Evolutionary conservation across 2,113 vertebrate species (phyloP).

Genomic region (Hippocampus zosterae): DNA sequence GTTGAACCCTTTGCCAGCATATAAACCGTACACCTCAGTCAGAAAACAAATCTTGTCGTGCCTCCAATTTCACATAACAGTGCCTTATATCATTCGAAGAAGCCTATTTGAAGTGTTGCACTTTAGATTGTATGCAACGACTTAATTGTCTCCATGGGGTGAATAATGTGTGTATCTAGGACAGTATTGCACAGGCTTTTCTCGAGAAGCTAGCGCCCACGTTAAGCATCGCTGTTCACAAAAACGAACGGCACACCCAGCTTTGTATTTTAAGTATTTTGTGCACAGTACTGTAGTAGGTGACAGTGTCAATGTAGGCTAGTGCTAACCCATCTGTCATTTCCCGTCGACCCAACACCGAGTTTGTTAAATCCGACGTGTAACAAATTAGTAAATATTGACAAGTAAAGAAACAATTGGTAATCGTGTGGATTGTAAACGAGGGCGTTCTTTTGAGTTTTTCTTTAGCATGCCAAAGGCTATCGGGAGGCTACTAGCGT

Average conservation of each 20-base stretch:
- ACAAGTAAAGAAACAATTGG: background rate
- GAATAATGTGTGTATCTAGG: too few species aligned
- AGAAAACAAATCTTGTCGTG: too few species aligned
- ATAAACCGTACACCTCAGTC: too few species aligned
- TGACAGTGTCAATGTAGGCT: background rate
- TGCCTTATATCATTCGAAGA: too few species aligned
- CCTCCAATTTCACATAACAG: too few species aligned
- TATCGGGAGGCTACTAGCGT: conserved; percentile 22
- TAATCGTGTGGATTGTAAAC: background rate
- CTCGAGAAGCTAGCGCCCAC: background rate
- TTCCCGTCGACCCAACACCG: background rate
- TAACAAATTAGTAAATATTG: too few species aligned
- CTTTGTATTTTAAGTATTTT: background rate
- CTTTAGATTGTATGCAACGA: too few species aligned
- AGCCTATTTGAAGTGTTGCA: background rate
- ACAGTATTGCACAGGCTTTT: background rate
- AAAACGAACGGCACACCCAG: background rate
- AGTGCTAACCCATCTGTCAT: background rate
- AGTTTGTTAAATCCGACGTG: background rate
- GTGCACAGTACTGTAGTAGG: background rate
- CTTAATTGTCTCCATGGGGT: too few species aligned
- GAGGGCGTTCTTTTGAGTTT: background rate
- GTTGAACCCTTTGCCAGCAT: too few species aligned
- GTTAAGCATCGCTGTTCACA: background rate
- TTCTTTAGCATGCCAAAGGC: conserved; percentile 8